Conservation (phyloP, 2,113 vertebrate genomes). For the Martes martes region DNA sequence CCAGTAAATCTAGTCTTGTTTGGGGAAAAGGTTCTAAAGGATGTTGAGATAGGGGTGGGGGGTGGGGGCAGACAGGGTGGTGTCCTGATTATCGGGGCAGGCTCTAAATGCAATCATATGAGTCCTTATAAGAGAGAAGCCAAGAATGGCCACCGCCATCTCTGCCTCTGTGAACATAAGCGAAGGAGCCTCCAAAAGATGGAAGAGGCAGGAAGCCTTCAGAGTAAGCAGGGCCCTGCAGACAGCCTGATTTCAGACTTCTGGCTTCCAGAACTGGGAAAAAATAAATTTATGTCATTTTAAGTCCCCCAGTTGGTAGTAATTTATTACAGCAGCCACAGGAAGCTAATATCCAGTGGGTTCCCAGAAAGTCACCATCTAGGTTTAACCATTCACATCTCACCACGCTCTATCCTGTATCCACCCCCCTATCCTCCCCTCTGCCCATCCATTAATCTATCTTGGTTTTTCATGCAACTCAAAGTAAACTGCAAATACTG, state of each 20-base stretch:
- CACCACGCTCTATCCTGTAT: accelerated
- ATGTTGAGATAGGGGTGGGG: background rate
- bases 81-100: background rate
- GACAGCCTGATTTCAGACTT: background rate
- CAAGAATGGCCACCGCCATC: background rate
- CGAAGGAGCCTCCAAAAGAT: background rate
- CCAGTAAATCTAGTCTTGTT: background rate
- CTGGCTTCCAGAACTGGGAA: background rate
- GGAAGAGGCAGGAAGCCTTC: background rate
- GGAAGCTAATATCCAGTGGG: background rate
- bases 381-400: background rate
- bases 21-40: background rate
- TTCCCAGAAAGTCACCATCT: accelerated
- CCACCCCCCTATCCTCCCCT: background rate
- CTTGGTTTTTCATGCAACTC: background rate
- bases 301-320: accelerated
- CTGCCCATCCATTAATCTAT: background rate
- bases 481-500: background rate
- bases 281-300: no score
- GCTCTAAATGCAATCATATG: background rate
- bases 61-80: no score
- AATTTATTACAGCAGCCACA: background rate
- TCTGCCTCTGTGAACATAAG: background rate
- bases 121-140: background rate
- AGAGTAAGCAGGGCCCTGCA: background rate